Evolutionary conservation across 2,797 vertebrate genomes (phyloP).

Genomic region (Tapirus indicus): DNA sequence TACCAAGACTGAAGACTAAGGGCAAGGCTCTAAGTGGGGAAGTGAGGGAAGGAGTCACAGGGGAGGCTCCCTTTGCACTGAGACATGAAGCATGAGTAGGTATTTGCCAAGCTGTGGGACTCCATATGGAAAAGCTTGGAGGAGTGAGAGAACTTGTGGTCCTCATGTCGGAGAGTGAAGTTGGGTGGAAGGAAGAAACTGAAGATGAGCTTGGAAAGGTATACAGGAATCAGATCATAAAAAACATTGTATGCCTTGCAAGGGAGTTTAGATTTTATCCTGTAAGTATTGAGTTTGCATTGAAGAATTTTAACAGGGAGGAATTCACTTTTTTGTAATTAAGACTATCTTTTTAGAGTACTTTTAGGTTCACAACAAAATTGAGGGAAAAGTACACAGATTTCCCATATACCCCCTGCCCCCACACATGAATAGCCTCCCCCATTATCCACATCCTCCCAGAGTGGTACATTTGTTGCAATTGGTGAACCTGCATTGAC

Average conservation of each 20-base stretch:
- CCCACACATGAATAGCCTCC: neutral
- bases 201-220: neutral
- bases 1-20: neutral
- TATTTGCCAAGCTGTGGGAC: neutral
- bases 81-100: neutral
- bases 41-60: neutral
- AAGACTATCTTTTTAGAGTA: neutral
- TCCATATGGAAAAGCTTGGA: neutral
- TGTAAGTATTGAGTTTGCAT: neutral
- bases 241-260: neutral
- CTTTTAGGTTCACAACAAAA: neutral
- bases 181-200: neutral
- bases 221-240: neutral
- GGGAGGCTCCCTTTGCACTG: neutral
- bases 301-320: conserved; percentile 14
- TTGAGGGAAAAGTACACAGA: neutral
- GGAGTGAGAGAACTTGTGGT: neutral
- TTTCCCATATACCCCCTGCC: neutral
- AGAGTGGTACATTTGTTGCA: neutral
- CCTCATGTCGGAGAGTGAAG: neutral
- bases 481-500: neutral
- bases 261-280: conserved; percentile 23
- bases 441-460: neutral
- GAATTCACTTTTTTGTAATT: neutral
- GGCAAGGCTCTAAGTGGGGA: neutral